Evolutionary conservation across 37 sponge, comb jelly and placozoan genomes (phyloP), one percentile per base, ranked within the genome.

Genomic region (Oopsacas minuta): DNA sequence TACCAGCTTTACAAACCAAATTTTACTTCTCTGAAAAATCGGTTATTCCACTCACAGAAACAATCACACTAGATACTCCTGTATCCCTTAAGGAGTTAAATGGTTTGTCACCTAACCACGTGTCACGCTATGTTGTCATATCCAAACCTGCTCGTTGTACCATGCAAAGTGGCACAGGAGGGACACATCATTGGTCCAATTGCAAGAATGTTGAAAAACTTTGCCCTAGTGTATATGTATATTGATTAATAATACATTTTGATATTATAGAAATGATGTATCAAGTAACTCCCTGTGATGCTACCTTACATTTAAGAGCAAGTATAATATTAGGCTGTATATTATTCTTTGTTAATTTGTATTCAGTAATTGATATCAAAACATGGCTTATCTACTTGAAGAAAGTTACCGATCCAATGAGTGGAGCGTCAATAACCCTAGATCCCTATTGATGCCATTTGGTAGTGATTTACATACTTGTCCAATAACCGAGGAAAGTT

Each of bases 121-220:
- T 89, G 89, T 85, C 36, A 42, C 87, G 99, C 39, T 53, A 87
- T 30, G 99, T 89, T 1, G 89, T 90, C 28, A 97, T 97, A 52
- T 97, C 84, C 87, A 75, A 82, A 52, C 95, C 94, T 10, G 85
- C 92, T 0, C 86, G 81, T 8, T 91, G 93, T 82, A 90, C 94
- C n/a, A 95, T 93, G 99, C 99, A 97, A 81, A 91, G 92, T 52
- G 99, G 99, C 17, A 89, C 93, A 23, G 34, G 90, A 85, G 93
- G 88, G 46, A 90, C 90, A 23, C 85, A 86, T 36, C 37, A 88
- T 17, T 97, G 99, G 99, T n/a, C n/a, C n/a, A n/a, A n/a, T n/a
- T n/a, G n/a, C n/a, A n/a, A n/a, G n/a, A n/a, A n/a, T n/a, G n/a
- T n/a, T n/a, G n/a, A n/a, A n/a, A n/a, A n/a, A n/a, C n/a, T n/a